These are phyloP conservation scores for Gopherus flavomarginatus DNA, from an alignment of 2,113 vertebrate species.

Conservation along the genomic window DNA sequence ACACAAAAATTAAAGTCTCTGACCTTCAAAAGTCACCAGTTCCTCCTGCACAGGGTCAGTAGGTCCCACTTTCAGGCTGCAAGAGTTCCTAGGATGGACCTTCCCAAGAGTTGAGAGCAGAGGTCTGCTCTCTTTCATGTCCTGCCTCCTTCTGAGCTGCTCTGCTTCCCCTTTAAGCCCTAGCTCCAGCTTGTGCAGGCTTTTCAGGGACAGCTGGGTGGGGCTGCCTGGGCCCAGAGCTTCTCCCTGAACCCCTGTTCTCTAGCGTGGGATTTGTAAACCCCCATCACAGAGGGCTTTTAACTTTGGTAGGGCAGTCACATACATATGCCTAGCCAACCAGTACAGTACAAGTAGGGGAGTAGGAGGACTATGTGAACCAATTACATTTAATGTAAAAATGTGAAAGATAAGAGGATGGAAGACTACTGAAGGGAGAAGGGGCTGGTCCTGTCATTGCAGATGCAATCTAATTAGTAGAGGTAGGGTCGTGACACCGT, in stretches of 20 bases:
- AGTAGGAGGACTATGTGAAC: background rate
- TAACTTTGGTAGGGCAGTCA: constrained; percentile 7
- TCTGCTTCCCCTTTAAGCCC: background rate
- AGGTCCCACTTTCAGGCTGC: background rate
- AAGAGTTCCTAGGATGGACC: background rate
- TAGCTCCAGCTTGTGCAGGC: background rate
- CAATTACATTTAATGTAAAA: background rate
- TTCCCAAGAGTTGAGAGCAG: background rate
- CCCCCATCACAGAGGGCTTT: background rate
- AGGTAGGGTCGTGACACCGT: background rate
- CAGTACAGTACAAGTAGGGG: rapidly evolving
- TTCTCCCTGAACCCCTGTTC: background rate
- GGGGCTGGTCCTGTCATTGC: background rate
- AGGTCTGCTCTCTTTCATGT: background rate
- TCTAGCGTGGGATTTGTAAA: background rate
- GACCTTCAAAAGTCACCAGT: background rate
- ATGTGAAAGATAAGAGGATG: rapidly evolving
- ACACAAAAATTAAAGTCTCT: background rate
- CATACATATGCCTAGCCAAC: constrained; percentile 21
- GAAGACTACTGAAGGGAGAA: rapidly evolving
- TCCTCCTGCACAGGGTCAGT: background rate
- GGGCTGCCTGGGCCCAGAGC: background rate
- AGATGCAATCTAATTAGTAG: background rate
- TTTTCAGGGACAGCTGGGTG: background rate
- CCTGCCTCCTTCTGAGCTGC: background rate